Base-by-base conservation (phyloP, 37 sponge, comb jelly and placozoan species). In the Oopsacas minuta region DNA sequence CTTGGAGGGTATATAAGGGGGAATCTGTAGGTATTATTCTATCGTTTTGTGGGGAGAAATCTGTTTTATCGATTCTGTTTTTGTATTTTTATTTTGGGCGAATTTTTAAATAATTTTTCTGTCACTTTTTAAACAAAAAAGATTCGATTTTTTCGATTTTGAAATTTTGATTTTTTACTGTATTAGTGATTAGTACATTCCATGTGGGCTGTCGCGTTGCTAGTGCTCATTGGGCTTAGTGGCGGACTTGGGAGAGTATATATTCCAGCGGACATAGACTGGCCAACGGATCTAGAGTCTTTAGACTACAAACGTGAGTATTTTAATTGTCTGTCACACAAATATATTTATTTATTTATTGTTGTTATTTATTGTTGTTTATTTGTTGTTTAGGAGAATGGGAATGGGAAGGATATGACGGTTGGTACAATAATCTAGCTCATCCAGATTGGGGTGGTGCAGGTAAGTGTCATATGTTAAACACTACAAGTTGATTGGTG, bases 401-500 rank as follows among this genome's bases (percentile, higher is more conserved):
- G 85, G 94, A 94, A 36, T 92, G 87, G 86, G 89, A 88, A 49
- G 38, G 87, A 37, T 96, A 91, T 38, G 94, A 96, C 82, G 97
- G 97, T 23, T 94, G 94, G 97, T 96, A 91, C 90, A 91, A 96
- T 89, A 96, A 96, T 83, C 90, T 88, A 28, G 93, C 97, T 37
- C 92, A 96, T 85, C 88, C 90, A 0, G 93, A 90, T 0, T 96
- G 93, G 93, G 97, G 97, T 30, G 90, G 90, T 37, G 93, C 92
- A 52, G 93, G 91, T 93, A 83, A 84, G 85, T n/a, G n/a, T n/a
- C n/a, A n/a, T n/a, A n/a, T n/a, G n/a, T n/a, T n/a, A n/a, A n/a
- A n/a, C n/a, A n/a, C n/a, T n/a, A n/a, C n/a, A n/a, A n/a, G n/a
- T n/a, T n/a, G n/a, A n/a, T n/a, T n/a, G n/a, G n/a, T n/a, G n/a